Base-by-base conservation (phyloP, 2,113 vertebrate species). In the Scomber scombrus region DNA sequence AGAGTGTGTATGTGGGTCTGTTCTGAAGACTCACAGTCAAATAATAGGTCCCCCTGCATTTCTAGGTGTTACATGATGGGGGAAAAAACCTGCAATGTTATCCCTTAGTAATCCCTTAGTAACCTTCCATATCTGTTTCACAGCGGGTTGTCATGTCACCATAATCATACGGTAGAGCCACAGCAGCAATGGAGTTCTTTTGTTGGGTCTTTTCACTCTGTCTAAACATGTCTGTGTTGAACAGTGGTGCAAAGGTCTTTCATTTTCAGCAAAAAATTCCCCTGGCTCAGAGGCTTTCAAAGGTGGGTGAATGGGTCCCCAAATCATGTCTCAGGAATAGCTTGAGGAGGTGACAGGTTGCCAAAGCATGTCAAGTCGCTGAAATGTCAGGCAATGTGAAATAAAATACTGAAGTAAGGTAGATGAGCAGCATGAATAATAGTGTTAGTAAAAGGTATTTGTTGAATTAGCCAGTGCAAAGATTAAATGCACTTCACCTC, bases 131-230 rank as follows among this genome's bases (percentile, higher is more conserved):
- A 82, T 71, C 71, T 43, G 77, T 76, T 83, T 76, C 80, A 66
- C 82, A 71, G 73, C 34, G 2, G 56, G 86, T 80, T 71, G 80
- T 80, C 71, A 83, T 78, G 83, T 85, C 85, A 81, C 65, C 75
- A 71, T 56, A 73, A 84, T 86, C 78, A 81, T 55, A 78, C 31
- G 10, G 73, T 51, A 29, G 49, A 68, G 73, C 78, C 78, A 80
- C 73, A 81, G 58, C 45, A 43, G 62, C 63, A 57, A 66, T 34
- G 13, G 60, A 34, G 29, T 49, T 67, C 73, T 61, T 89, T 85
- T 81, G 54, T 82, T 26, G 75, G 47, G 23, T 58, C 67, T 62
- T 71, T 85, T 84, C 67, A 70, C 52, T 76, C 62, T 23, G 47
- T 63, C 54, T 79, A 82, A 73, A 82, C 80, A 72, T 40, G 76